Evolutionary conservation across 2,888 invertebrate species (phyloP).

Genomic region (Plebejus anna): DNA sequence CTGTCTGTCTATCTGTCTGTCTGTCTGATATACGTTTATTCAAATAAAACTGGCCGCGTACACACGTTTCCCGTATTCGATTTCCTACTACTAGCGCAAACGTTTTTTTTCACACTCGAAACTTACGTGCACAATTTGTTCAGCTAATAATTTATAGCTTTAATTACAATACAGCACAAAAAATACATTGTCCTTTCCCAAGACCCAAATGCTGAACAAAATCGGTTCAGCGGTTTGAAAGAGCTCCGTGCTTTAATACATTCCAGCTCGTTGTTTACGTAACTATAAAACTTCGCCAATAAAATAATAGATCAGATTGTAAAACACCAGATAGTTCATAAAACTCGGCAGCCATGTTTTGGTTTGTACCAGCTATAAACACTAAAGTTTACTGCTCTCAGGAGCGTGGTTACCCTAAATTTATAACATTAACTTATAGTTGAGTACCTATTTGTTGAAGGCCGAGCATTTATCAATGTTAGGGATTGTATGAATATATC

Average conservation of each 20-base stretch:
- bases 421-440: constrained; percentile 17
- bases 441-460: constrained; percentile 5
- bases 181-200: too few relatives aligned
- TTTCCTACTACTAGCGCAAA: too few relatives aligned
- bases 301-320: constrained; percentile 27
- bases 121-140: too few relatives aligned
- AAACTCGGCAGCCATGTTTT: constrained; percentile 26
- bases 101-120: too few relatives aligned
- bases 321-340: constrained; percentile 22
- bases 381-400: constrained; percentile 11
- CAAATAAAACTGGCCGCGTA: too few relatives aligned
- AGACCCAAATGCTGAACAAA: neutral
- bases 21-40: too few relatives aligned
- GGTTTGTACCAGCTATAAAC: constrained; percentile 24
- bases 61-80: too few relatives aligned
- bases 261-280: neutral
- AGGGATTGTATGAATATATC: neutral
- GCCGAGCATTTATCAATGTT: constrained; percentile 5
- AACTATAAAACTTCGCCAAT: neutral
- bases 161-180: too few relatives aligned
- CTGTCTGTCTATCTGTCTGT: too few relatives aligned
- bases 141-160: too few relatives aligned
- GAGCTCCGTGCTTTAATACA: neutral
- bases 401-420: constrained; percentile 16
- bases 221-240: neutral